Evolutionary conservation across 2,888 invertebrate species (phyloP).

Genomic region (Dicranocentrus wangi): DNA sequence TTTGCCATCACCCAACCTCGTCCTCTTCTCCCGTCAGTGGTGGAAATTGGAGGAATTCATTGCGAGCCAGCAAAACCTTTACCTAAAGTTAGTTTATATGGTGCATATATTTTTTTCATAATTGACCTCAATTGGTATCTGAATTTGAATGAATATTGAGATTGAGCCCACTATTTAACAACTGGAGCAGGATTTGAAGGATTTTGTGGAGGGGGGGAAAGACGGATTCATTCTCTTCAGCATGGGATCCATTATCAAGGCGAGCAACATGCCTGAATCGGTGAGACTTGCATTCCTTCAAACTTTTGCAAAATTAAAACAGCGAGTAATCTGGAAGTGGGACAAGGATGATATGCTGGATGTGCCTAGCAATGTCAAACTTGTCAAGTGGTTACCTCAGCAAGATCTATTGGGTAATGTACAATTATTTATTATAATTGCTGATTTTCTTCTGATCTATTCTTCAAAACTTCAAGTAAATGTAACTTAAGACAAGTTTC

Average conservation of each 20-base stretch:
- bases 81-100: conserved; percentile 66
- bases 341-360: conserved; percentile 77
- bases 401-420: conserved; percentile 46
- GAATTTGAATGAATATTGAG: no score
- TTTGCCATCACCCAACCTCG: conserved; percentile 70
- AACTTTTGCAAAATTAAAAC: conserved; percentile 79
- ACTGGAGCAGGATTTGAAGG: conserved; percentile 52
- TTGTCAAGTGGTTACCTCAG: conserved; percentile 58
- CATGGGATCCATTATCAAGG: conserved; percentile 56
- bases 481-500: no score
- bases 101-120: neutral
- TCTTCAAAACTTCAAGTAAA: no score
- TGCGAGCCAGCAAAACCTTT: conserved; percentile 70
- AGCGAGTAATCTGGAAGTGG: conserved; percentile 83
- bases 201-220: conserved; percentile 73
- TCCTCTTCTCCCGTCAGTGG: conserved; percentile 72
- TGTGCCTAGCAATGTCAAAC: conserved; percentile 74
- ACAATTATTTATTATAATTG: no score
- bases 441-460: neutral
- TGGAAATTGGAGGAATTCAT: conserved; percentile 74
- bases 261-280: conserved; percentile 75
- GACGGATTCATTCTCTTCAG: conserved; percentile 61
- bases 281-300: conserved; percentile 78
- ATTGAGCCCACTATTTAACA: no score
- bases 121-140: no score